Evolutionary conservation across 2,888 invertebrate genomes (phyloP).

Genomic region (Leptarthrus brevirostris): DNA sequence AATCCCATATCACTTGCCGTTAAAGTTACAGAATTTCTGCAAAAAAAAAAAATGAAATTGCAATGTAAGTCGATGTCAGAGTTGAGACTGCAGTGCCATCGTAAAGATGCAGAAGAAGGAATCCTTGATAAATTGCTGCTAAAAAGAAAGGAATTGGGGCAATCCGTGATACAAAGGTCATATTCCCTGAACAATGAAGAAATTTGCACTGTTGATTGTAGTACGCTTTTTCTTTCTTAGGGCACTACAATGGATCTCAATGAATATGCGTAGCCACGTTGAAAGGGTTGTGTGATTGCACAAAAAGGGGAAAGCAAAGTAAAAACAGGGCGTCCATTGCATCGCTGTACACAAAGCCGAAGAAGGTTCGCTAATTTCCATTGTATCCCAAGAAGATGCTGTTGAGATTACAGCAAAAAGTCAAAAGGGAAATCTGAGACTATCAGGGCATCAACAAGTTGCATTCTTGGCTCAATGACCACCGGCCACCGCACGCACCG

Average conservation of each 20-base stretch:
- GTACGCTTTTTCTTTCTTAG: slow-evolving; percentile 1
- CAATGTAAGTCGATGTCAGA: too few species aligned
- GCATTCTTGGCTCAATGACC: slow-evolving; percentile 7
- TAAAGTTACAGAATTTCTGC: too few species aligned
- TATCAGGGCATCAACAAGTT: slow-evolving; percentile 33
- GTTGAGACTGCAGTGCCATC: too few species aligned
- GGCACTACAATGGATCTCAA: slow-evolving; percentile 9
- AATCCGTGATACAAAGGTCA: not conserved
- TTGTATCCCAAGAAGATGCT: slow-evolving; percentile 26
- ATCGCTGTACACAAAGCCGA: slow-evolving; percentile 15
- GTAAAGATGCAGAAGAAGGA: too few species aligned
- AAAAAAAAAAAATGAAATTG: too few species aligned
- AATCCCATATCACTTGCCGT: too few species aligned
- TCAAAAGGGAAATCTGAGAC: slow-evolving; percentile 37
- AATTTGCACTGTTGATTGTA: slow-evolving; percentile 14
- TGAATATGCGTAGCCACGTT: slow-evolving; percentile 1
- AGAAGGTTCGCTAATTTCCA: slow-evolving; percentile 25
- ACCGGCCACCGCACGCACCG: not conserved
- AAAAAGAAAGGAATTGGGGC: not conserved
- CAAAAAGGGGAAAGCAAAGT: not conserved
- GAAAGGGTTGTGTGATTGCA: slow-evolving; percentile 15
- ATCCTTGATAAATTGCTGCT: too few species aligned
- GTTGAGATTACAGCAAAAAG: slow-evolving; percentile 41
- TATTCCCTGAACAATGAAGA: slow-evolving; percentile 7
- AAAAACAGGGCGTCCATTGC: not conserved